These are phyloP conservation scores for Scyliorhinus canicula DNA, from an alignment of 2,797 vertebrate genomes.

Conservation along the genomic window DNA sequence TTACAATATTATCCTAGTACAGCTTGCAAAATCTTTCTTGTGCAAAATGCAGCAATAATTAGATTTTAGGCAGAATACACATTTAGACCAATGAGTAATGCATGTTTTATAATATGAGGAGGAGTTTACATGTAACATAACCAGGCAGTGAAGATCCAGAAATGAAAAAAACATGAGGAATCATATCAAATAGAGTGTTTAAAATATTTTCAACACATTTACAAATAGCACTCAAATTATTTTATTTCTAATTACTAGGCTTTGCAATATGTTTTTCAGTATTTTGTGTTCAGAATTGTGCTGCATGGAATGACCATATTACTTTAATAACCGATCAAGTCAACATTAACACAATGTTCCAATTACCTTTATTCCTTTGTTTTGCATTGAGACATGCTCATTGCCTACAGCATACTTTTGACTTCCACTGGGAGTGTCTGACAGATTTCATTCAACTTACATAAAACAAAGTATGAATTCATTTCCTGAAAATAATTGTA, in stretches of 20 bases:
- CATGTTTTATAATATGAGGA: not conserved
- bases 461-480: constrained; percentile 32
- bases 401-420: not conserved
- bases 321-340: not conserved
- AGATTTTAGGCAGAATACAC: not conserved
- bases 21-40: not conserved
- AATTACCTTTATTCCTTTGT: not conserved
- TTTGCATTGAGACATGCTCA: not conserved
- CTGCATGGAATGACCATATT: not conserved
- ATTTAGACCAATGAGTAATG: not conserved
- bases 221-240: not conserved
- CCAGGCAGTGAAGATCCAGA: not conserved
- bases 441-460: constrained; percentile 25
- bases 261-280: not conserved
- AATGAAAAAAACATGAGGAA: not conserved
- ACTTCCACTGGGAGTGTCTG: constrained; percentile 9
- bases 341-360: not conserved
- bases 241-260: not conserved
- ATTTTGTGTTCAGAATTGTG: not conserved
- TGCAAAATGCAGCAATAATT: not conserved
- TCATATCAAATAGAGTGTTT: not conserved
- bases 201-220: not conserved
- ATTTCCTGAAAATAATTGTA: constrained; percentile 31
- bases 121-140: not conserved
- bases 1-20: not conserved